Percentiles rank a stretch among this genome's conserved stretches.
Conservation (phyloP, 2,888 invertebrate species). For the Hanleya hanleyi region DNA sequence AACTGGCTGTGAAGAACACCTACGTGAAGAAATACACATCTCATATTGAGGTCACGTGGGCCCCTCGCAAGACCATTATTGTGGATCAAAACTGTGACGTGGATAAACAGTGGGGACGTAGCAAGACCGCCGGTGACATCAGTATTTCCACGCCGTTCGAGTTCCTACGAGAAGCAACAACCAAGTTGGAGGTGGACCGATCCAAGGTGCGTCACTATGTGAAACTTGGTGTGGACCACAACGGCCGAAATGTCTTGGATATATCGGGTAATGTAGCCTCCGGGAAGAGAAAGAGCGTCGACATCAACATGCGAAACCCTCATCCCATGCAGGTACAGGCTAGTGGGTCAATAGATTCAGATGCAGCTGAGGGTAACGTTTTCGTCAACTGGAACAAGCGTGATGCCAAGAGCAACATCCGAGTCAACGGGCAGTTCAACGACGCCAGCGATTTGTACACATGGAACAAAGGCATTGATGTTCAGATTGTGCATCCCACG, state of each 20-base stretch:
- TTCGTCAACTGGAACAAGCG: conserved; percentile 64
- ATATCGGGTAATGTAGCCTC: conserved; percentile 27
- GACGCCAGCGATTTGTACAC: conserved; percentile 26
- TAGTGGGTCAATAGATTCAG: conserved; percentile 36
- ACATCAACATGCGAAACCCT: conserved; percentile 46
- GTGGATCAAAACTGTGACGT: conserved; percentile 18
- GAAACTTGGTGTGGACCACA: conserved; percentile 34
- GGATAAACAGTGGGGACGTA: not conserved
- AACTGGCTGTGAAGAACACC: not conserved
- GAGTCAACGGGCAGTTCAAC: conserved; percentile 42
- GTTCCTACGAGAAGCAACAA: conserved; percentile 19
- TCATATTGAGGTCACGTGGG: conserved; percentile 41
- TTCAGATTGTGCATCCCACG: conserved; percentile 47
- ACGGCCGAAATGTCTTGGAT: conserved; percentile 48
- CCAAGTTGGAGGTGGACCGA: conserved; percentile 26
- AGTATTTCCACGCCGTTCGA: conserved; percentile 41
- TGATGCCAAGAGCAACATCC: conserved; percentile 43
- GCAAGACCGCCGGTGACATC: conserved; percentile 25
- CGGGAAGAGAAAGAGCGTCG: conserved; percentile 12
- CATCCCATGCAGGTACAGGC: conserved; percentile 45
- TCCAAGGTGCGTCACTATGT: conserved; percentile 24
- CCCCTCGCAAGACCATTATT: conserved; percentile 33
- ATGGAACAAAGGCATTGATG: conserved; percentile 21
- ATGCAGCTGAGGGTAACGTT: conserved; percentile 45
- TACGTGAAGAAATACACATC: conserved; percentile 37